Evolutionary conservation across 2,113 vertebrate species (phyloP), one percentile per base, ranked within the genome.

Genomic region (Addax nasomaculatus): DNA sequence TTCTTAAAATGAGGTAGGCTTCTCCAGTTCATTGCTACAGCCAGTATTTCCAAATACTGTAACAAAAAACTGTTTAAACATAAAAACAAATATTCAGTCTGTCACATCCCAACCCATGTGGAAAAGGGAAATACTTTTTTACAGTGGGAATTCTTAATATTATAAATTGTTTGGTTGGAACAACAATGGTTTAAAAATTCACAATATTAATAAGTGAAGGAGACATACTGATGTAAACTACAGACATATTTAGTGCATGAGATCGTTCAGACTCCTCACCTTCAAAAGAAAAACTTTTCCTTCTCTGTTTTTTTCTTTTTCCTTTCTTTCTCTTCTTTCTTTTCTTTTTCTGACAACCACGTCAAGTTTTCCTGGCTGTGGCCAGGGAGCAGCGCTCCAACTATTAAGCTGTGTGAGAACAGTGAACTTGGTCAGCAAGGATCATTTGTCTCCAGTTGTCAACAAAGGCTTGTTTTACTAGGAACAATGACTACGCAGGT

Each of bases 321-420:
- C 29, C 21, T 19, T 29, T 49, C 89, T 15, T 30, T 57, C 49
- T 23, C 17, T 88, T 10, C 14, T 67, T 78, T 62, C 47, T 36
- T 36, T 64, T 55, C 62, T 80, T 73, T 76, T 83, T 95, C 79
- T 93, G 83, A 96, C 94, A 98, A 93, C 47, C 51, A 45, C 7
- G 25, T 98, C 91, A 97, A 80, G 78, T 97, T 79, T 98, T 97
- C 83, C 45, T 84, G 92, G 93, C 58, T 81, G 29, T 88, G 92
- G 47, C 93, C 64, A 89, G 96, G 84, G 14, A 98, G 85, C 92
- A 93, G 73, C 12, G 90, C 95, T 95, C 93, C 16, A 93, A 84
- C 96, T 98, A 30, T 95, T 98, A 97, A 98, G 95, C 97, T 98
- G 83, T 98, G 98, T 98, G 98, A 99, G 98, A 99, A 98, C 96